phyloP scores from a whole-genome alignment of 2,888 invertebrate species.

The Artemia sinica region DNA sequence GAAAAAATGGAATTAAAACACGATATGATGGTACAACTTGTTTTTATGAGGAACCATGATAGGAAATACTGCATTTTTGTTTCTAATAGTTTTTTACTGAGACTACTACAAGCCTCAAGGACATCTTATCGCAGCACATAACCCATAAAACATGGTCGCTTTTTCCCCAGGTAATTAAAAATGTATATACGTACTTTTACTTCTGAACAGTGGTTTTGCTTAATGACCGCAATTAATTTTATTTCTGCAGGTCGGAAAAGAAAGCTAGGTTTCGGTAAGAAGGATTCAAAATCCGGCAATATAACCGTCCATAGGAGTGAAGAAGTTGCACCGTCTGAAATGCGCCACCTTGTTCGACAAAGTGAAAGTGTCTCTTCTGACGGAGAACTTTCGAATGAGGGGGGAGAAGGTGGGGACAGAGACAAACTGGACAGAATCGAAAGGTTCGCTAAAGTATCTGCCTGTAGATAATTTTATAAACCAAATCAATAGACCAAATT shows the following conservation, averaged over 20 bases:
- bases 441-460: constrained; percentile 14
- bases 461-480: not conserved
- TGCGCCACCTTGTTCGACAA: constrained; percentile 47
- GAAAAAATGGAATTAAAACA: too few species aligned
- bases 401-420: constrained; percentile 17
- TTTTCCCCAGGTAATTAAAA: too few species aligned
- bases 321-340: constrained; percentile 81
- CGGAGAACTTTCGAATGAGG: constrained; percentile 46
- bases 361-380: constrained; percentile 86
- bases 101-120: too few species aligned
- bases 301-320: constrained; percentile 87
- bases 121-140: too few species aligned
- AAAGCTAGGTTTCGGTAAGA: constrained; percentile 82
- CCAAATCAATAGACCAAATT: not conserved
- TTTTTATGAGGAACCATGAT: too few species aligned
- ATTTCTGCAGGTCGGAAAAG: constrained; percentile 61
- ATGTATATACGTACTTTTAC: too few species aligned
- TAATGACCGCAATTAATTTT: not conserved
- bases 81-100: too few species aligned
- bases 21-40: too few species aligned
- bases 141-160: too few species aligned
- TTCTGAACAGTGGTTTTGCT: too few species aligned
- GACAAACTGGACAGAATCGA: constrained; percentile 12
- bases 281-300: constrained; percentile 79
- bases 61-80: too few species aligned